Evolutionary conservation across 2,113 vertebrate genomes (phyloP).

Genomic region (Lophotis ruficrista): DNA sequence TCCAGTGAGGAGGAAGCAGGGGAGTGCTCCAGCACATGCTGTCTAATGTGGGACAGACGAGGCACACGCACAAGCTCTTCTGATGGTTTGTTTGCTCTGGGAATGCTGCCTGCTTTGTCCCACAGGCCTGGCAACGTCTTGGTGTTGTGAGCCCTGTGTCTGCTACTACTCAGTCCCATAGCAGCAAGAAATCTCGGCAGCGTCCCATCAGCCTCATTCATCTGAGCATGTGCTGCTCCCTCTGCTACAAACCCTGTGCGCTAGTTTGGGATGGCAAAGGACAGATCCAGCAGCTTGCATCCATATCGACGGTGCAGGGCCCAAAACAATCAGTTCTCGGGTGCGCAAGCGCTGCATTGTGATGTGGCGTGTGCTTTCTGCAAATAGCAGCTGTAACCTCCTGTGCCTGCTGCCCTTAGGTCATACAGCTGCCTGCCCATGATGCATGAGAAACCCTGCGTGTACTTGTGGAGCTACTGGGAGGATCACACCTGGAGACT

Average conservation of each 20-base stretch:
- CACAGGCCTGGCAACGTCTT: not conserved
- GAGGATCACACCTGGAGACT: constrained; percentile 91
- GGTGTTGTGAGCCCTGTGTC: not conserved
- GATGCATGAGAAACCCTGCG: constrained; percentile 82
- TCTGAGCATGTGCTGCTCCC: not conserved
- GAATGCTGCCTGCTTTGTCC: not conserved
- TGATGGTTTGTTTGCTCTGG: not conserved
- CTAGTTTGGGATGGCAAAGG: not conserved
- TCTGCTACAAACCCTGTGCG: not conserved
- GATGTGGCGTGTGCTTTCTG: not conserved
- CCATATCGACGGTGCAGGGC: too few species aligned
- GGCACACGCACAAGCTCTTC: not conserved
- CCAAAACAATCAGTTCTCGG: not conserved
- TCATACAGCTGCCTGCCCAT: constrained; percentile 85
- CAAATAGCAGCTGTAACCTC: not conserved
- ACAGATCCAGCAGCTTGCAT: not conserved
- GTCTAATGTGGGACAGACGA: not conserved
- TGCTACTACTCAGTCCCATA: not conserved
- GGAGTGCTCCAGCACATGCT: not conserved
- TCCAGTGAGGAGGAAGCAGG: not conserved
- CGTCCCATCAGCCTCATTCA: not conserved
- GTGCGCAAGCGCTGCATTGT: rapidly evolving
- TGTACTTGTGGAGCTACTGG: constrained; percentile 87
- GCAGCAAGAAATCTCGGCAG: not conserved
- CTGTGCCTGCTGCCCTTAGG: constrained; percentile 65